A percentile compares a stretch with the other conserved stretches of the same genome.
phyloP scores from a whole-genome alignment of 2,888 invertebrate species.

The Nemurella pictetii region DNA sequence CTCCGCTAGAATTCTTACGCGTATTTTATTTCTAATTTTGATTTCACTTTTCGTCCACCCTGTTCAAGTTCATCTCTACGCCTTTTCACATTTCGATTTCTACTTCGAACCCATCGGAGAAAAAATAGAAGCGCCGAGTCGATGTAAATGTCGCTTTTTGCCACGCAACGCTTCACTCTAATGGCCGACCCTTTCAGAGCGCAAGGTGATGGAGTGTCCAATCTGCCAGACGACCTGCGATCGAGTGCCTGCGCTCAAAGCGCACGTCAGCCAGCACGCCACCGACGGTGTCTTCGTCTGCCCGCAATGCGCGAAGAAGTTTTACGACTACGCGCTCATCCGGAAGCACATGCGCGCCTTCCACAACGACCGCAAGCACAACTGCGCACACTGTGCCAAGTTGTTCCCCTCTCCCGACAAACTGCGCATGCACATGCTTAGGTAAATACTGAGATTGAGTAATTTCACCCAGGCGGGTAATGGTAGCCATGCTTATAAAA shows the following conservation, averaged over 20 bases:
- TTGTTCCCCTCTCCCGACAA: constrained; percentile 72
- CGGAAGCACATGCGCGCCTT: constrained; percentile 75
- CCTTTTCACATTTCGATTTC: too few relatives aligned
- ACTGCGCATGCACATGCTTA: constrained; percentile 69
- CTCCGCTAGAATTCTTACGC: too few relatives aligned
- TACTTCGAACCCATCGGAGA: too few relatives aligned
- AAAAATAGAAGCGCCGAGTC: too few relatives aligned
- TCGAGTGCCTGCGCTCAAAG: constrained; percentile 64
- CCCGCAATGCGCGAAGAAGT: constrained; percentile 65
- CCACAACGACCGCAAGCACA: constrained; percentile 68
- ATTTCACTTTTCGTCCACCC: too few relatives aligned
- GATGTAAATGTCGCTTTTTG: too few relatives aligned
- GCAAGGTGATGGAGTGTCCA: constrained; percentile 70
- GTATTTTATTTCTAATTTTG: too few relatives aligned
- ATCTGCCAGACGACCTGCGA: constrained; percentile 71
- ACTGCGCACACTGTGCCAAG: constrained; percentile 69
- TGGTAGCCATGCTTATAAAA: background rate
- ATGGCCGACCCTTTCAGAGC: constrained; percentile 54
- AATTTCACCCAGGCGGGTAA: background rate
- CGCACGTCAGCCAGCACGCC: constrained; percentile 67
- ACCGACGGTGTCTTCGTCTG: constrained; percentile 68
- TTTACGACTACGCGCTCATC: constrained; percentile 68
- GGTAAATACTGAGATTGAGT: constrained; percentile 48
- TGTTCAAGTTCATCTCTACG: too few relatives aligned
- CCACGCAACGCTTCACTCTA: background rate